These are phyloP conservation scores for Tachysurus vachellii DNA, from an alignment of 2,113 vertebrate genomes.

Conservation along the genomic window DNA sequence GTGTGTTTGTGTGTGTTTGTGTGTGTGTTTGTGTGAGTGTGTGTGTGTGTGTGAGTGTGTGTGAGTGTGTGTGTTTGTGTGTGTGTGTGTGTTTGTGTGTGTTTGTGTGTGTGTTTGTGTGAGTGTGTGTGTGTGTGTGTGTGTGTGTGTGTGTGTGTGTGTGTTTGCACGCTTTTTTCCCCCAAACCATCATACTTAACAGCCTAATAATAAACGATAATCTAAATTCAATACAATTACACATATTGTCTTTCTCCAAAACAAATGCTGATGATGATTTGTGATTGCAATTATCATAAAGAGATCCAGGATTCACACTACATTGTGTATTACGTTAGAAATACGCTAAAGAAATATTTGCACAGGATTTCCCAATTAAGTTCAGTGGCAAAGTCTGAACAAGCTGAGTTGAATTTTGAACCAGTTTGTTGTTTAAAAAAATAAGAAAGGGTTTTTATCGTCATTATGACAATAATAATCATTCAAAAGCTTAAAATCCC, in stretches of 20 bases:
- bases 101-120: too few relatives aligned
- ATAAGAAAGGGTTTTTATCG: background rate
- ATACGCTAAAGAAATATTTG: constrained; percentile 12
- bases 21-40: too few relatives aligned
- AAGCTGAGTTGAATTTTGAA: background rate
- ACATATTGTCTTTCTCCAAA: constrained; percentile 21
- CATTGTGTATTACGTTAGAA: background rate
- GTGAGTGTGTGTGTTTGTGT: constrained; percentile 44
- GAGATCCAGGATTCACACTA: background rate
- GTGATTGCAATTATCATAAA: constrained; percentile 1
- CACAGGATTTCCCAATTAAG: constrained; percentile 13
- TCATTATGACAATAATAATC: too few relatives aligned
- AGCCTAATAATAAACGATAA: constrained; percentile 26
- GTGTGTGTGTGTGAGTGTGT: constrained; percentile 32
- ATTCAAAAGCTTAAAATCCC: background rate
- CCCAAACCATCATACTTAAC: constrained; percentile 31
- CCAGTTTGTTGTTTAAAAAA: background rate
- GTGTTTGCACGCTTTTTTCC: background rate
- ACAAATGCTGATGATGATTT: constrained; percentile 14
- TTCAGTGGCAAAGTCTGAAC: background rate
- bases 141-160: too few relatives aligned
- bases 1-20: constrained; percentile 4
- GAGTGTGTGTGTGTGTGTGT: too few relatives aligned
- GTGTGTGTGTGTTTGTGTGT: too few relatives aligned
- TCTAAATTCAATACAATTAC: constrained; percentile 23